These are phyloP conservation scores for Anthopleura sola DNA, from an alignment of 64 coral and sea anemone species.

Conservation along the genomic window DNA sequence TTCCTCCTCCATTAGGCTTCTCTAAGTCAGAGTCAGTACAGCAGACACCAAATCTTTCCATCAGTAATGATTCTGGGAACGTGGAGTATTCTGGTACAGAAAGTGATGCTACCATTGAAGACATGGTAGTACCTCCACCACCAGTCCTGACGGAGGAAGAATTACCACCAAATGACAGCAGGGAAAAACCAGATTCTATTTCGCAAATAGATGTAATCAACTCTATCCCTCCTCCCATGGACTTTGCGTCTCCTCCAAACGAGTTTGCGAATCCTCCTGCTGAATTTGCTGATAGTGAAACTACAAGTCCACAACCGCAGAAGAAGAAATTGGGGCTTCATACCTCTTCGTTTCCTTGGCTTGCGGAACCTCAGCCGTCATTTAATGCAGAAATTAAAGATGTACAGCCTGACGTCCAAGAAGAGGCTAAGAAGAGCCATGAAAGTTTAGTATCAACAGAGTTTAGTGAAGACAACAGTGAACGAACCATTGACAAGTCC, in stretches of 20 bases:
- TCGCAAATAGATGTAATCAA: conserved; percentile 32
- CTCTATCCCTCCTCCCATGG: conserved; percentile 54
- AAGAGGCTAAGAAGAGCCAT: neutral
- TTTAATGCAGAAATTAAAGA: conserved; percentile 34
- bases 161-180: neutral
- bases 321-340: conserved; percentile 37
- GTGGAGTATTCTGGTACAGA: neutral
- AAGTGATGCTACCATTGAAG: neutral
- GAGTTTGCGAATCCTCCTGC: conserved; percentile 22
- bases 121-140: conserved; percentile 29
- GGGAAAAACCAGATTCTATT: conserved; percentile 30
- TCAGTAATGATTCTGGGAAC: neutral
- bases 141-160: neutral
- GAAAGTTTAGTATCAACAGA: neutral
- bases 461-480: neutral
- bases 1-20: neutral
- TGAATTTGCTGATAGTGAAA: neutral
- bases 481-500: neutral
- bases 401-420: neutral
- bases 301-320: neutral
- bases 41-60: neutral
- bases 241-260: conserved; percentile 35
- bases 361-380: conserved; percentile 21
- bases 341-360: conserved; percentile 34
- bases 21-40: neutral